phyloP scores from a whole-genome alignment of 2,888 invertebrate species.

The Argyresthia goedartella region DNA sequence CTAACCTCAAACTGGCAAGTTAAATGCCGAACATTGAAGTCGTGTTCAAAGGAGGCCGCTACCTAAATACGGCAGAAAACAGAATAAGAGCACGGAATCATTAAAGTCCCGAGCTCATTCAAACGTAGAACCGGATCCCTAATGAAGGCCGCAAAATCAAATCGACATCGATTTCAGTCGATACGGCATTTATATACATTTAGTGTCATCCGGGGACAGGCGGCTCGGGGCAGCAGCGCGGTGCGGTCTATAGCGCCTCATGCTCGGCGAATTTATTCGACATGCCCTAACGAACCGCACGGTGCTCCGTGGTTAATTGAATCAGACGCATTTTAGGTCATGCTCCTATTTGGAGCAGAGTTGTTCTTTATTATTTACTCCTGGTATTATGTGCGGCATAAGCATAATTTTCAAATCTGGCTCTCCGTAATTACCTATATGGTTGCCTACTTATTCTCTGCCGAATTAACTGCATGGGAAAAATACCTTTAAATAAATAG shows the following conservation, averaged over 20 bases:
- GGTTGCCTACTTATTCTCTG: too few species aligned
- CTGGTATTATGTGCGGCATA: too few species aligned
- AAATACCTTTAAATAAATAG: constrained; percentile 39
- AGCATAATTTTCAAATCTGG: too few species aligned
- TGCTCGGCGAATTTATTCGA: background rate
- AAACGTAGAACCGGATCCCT: constrained; percentile 64
- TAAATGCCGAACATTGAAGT: constrained; percentile 31
- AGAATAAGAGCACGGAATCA: constrained; percentile 59
- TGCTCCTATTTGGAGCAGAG: too few species aligned
- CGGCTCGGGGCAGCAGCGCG: constrained; percentile 8
- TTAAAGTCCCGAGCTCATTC: constrained; percentile 59
- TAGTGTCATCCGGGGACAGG: constrained; percentile 38
- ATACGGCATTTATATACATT: constrained; percentile 54
- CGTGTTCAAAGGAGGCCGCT: constrained; percentile 55
- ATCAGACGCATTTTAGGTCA: background rate
- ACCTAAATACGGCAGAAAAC: constrained; percentile 59
- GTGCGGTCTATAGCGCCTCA: background rate
- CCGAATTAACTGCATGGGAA: constrained; percentile 21
- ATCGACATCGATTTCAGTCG: constrained; percentile 58
- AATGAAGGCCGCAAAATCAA: constrained; percentile 67
- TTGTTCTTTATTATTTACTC: too few species aligned
- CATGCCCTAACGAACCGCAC: background rate
- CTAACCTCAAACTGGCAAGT: constrained; percentile 23
- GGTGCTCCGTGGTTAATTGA: background rate
- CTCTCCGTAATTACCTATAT: too few species aligned